These are phyloP conservation scores for Morelia viridis DNA, from an alignment of 2,797 vertebrate species.

Conservation along the genomic window DNA sequence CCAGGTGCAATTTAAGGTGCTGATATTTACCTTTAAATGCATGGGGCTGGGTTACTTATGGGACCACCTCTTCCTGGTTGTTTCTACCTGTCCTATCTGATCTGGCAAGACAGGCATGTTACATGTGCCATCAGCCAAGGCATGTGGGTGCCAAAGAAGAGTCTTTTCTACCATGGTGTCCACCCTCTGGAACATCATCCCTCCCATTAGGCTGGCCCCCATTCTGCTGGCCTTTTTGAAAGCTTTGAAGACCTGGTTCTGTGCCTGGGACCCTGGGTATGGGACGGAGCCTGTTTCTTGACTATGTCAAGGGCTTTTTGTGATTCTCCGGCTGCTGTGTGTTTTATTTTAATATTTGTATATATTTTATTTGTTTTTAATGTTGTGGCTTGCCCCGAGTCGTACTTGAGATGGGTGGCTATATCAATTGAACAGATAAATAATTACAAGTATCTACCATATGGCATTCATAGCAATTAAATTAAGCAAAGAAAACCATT, in stretches of 20 bases:
- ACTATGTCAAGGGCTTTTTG: neutral
- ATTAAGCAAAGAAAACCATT: slow-evolving; percentile 19
- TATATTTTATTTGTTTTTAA: neutral
- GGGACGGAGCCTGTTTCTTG: neutral
- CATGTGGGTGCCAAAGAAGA: neutral
- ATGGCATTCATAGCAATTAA: slow-evolving; percentile 36
- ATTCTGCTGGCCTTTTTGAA: neutral
- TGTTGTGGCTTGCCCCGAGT: neutral
- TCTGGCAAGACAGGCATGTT: neutral
- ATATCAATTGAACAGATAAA: neutral
- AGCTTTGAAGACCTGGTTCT: neutral
- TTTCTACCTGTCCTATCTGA: neutral
- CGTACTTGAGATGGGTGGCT: neutral
- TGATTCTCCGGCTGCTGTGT: neutral
- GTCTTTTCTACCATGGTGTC: neutral
- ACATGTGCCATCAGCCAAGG: neutral
- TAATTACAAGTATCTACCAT: neutral
- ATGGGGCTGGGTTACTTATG: neutral
- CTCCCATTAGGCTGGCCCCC: neutral
- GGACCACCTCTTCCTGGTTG: neutral
- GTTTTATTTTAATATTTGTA: neutral
- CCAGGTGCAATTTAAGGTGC: neutral
- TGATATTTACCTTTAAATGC: neutral
- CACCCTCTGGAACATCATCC: neutral
- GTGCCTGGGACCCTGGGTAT: neutral